These are phyloP conservation scores for Melanostoma scalare DNA, from an alignment of 2,888 invertebrate genomes.

Conservation along the genomic window DNA sequence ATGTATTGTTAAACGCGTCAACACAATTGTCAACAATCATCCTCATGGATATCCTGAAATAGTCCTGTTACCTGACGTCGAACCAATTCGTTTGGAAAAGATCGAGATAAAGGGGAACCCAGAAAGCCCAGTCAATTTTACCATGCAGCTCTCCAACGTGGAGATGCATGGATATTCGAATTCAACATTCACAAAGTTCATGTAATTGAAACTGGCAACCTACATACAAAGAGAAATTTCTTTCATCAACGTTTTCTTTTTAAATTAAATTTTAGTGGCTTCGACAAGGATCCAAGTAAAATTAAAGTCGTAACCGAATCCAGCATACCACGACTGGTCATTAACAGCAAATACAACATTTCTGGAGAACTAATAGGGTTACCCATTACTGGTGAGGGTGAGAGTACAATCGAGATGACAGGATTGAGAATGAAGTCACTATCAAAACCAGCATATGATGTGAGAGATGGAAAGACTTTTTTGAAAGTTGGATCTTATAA, in stretches of 20 bases:
- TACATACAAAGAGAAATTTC: too few species aligned
- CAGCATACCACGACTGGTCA: constrained; percentile 46
- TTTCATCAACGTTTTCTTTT: not conserved
- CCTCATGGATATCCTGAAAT: constrained; percentile 73
- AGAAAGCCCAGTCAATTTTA: constrained; percentile 72
- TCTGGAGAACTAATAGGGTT: constrained; percentile 76
- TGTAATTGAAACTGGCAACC: not conserved
- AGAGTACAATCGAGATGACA: constrained; percentile 67
- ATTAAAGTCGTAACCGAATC: constrained; percentile 67
- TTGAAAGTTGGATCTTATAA: constrained; percentile 72
- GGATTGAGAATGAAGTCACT: constrained; percentile 57
- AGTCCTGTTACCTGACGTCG: constrained; percentile 67
- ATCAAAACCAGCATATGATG: constrained; percentile 56
- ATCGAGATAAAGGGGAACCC: constrained; percentile 73
- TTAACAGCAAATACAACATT: constrained; percentile 75
- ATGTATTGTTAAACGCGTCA: constrained; percentile 74
- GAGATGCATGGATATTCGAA: constrained; percentile 71
- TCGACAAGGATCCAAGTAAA: constrained; percentile 73
- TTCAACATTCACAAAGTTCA: constrained; percentile 58
- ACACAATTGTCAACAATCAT: constrained; percentile 61
- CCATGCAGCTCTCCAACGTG: constrained; percentile 73
- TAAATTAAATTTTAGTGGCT: constrained; percentile 72
- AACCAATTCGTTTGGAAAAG: constrained; percentile 72
- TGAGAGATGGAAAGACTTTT: constrained; percentile 75
- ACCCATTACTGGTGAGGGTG: constrained; percentile 76